These are phyloP conservation scores for Eilema griseolum DNA, from an alignment of 2,888 invertebrate species.

Conservation along the genomic window DNA sequence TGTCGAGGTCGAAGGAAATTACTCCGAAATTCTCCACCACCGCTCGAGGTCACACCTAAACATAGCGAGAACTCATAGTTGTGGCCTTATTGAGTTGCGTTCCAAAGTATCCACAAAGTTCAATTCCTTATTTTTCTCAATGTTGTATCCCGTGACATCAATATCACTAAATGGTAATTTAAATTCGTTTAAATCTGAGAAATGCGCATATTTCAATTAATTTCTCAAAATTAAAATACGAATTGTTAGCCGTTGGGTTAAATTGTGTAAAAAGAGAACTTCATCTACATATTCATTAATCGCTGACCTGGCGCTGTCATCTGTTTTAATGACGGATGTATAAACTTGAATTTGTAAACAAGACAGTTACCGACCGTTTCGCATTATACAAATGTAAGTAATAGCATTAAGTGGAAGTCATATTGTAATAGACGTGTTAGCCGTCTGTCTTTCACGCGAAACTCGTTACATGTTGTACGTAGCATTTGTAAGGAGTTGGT, in stretches of 20 bases:
- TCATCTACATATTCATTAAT: slow-evolving; percentile 80
- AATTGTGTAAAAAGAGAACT: slow-evolving; percentile 72
- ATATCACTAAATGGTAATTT: slow-evolving; percentile 3
- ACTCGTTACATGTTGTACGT: slow-evolving; percentile 64
- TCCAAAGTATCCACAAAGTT: background rate
- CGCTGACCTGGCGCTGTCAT: slow-evolving; percentile 59
- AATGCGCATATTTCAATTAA: slow-evolving; percentile 29
- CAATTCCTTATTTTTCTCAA: background rate
- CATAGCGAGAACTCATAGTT: background rate
- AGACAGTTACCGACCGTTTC: slow-evolving; percentile 30
- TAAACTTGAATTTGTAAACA: slow-evolving; percentile 39
- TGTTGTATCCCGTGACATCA: background rate
- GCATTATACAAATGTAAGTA: slow-evolving; percentile 23
- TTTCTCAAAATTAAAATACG: slow-evolving; percentile 70
- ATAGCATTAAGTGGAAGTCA: slow-evolving; percentile 20
- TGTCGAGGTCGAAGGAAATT: slow-evolving; percentile 11
- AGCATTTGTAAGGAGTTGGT: slow-evolving; percentile 73
- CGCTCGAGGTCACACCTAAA: background rate
- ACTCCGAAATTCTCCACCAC: background rate
- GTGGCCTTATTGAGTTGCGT: background rate
- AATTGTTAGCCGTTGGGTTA: slow-evolving; percentile 75
- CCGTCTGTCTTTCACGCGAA: slow-evolving; percentile 40
- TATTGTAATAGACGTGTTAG: slow-evolving; percentile 24
- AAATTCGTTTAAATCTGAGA: slow-evolving; percentile 15
- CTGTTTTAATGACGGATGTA: slow-evolving; percentile 46